A percentile compares a stretch with the other conserved stretches of the same genome.
Conservation (phyloP, 2,113 vertebrate genomes). For the Sminthopsis crassicaudata region DNA sequence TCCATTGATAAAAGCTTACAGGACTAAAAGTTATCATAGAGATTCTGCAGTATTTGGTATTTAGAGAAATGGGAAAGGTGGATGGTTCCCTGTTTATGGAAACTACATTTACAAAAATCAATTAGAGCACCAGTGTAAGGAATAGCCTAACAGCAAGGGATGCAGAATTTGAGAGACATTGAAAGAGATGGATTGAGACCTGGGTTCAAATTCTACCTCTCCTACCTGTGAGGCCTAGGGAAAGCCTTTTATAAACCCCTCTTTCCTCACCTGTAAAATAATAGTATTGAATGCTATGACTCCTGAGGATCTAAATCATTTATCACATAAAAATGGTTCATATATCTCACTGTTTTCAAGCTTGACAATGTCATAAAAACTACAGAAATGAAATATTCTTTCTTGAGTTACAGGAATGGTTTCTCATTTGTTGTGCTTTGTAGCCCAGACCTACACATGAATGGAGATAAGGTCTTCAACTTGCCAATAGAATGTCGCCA, state of each 20-base stretch:
- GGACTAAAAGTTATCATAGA: background rate
- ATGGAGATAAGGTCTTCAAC: background rate
- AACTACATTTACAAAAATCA: background rate
- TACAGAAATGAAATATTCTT: background rate
- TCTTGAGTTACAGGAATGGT: background rate
- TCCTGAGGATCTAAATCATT: background rate
- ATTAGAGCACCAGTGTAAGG: background rate
- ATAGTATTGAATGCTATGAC: background rate
- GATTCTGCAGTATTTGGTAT: background rate
- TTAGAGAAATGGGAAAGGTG: background rate
- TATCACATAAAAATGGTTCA: background rate
- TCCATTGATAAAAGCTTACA: background rate
- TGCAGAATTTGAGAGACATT: background rate
- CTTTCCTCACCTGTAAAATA: background rate
- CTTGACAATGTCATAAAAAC: background rate
- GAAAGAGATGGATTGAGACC: background rate
- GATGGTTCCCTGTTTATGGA: background rate
- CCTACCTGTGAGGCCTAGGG: background rate
- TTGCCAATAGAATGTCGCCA: background rate
- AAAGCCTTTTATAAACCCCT: background rate
- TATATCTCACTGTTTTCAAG: background rate
- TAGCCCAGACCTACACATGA: background rate
- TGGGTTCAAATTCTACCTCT: background rate
- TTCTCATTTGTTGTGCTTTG: background rate
- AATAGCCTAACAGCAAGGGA: background rate